Evolutionary conservation across 2,888 invertebrate genomes (phyloP), one percentile per base, ranked within the genome.

Genomic region (Nomada hirtipes): DNA sequence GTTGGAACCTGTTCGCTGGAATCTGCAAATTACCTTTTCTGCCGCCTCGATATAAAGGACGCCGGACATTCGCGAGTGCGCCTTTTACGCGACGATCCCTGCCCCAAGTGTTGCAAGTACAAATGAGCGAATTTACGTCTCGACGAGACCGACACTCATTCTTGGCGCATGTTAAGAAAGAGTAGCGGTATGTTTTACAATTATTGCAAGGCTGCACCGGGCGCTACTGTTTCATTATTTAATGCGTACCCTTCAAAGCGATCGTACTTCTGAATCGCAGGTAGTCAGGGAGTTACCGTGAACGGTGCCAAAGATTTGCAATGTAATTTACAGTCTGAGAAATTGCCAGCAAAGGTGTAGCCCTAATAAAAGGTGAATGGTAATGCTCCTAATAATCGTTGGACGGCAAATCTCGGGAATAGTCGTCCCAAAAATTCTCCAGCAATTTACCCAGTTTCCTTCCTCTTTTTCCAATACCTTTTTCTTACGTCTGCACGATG

Each of bases 11-110:
- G 82, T 82, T 82, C 79, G 75, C 18, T 79, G 82, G 82, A 79
- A 82, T 82, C 79, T 63, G 82, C 82, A 79, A 82, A 82, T 82
- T 82, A 79, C 82, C 82, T 82, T 79, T 82, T 79, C 82, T 75
- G 75, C 69, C 57, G 79, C 75, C 70, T 79, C 60, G 82, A 71
- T 71, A 71, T 71, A 82, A 82, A 79, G 71, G 75, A 79, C 67
- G 57, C 26, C 53, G 80, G 70, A 79, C 82, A 75, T 67, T 64
- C 63, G 71, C 61, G 70, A 67, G 74, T 52, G 65, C 42, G 65
- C 79, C 79, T 59, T 79, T 71, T 75, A 79, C 75, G 75, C 57
- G 67, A 26, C 67, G 59, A 44, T 70, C 76, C 70, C 47, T 70
- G 47, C 55, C 20, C 53, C 20, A 63, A 72, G 72, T 75, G 74